Evolutionary conservation across 2,888 invertebrate genomes (phyloP).

Genomic region (Caenorhabditis drosophilae): DNA sequence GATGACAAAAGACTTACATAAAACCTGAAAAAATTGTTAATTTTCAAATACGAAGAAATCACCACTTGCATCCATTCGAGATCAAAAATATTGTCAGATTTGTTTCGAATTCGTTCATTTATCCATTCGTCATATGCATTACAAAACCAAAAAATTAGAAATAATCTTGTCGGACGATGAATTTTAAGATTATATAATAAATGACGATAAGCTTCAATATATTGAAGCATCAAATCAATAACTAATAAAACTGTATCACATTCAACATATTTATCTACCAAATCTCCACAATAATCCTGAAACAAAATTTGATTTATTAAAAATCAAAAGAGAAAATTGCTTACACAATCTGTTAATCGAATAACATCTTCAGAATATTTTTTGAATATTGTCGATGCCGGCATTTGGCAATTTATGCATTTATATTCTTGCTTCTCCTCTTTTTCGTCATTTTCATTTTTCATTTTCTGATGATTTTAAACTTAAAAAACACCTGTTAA

Average conservation of each 20-base stretch:
- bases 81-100: slow-evolving; percentile 65
- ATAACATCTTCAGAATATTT: slow-evolving; percentile 62
- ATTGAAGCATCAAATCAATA: slow-evolving; percentile 83
- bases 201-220: slow-evolving; percentile 83
- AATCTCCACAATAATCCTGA: slow-evolving; percentile 79
- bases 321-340: too few relatives aligned
- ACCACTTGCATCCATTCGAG: slow-evolving; percentile 66
- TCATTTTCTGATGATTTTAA: too few relatives aligned
- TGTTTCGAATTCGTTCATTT: slow-evolving; percentile 45
- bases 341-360: slow-evolving; percentile 63
- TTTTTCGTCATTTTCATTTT: background rate
- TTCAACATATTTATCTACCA: slow-evolving; percentile 89
- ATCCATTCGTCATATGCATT: slow-evolving; percentile 79
- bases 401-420: slow-evolving; percentile 59
- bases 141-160: slow-evolving; percentile 79
- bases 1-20: slow-evolving; percentile 39
- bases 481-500: too few relatives aligned
- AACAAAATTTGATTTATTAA: slow-evolving; percentile 52
- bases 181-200: slow-evolving; percentile 82
- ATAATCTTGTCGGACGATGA: slow-evolving; percentile 71
- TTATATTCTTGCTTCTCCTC: slow-evolving; percentile 25
- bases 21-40: slow-evolving; percentile 30
- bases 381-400: slow-evolving; percentile 46
- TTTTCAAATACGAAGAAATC: background rate
- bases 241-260: slow-evolving; percentile 86